Evolutionary conservation across 2,888 invertebrate species (phyloP), one percentile per base, ranked within the genome.

Genomic region (Cistogaster globosa): DNA sequence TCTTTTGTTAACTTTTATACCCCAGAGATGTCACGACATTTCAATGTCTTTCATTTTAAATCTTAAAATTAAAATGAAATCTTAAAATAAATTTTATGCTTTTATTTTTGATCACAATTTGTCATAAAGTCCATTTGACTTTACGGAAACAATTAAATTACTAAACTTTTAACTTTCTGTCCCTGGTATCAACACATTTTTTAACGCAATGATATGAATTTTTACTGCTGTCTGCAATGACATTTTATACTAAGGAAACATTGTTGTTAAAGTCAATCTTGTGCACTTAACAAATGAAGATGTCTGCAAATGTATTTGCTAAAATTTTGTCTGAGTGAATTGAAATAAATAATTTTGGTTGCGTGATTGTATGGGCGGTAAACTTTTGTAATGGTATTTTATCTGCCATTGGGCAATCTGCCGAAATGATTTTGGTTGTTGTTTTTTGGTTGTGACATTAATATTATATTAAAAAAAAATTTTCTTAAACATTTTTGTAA

Each of bases 321-420:
- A 14, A 8, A 53, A 69, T 42, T 51, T 62, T 69, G 81, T 63
- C 62, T 81, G 68, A 58, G 55, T 53, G 38, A 51, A 45, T 63
- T 71, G 57, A 26, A 22, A 48, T 71, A 58, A 57, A 80, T 67
- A 20, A 67, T 55, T 72, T 58, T 48, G 63, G 36, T 72, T 72
- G 74, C 57, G 42, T 69, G n/a, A 11, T 18, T 57, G n/a, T 38
- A 22, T n/a, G 22, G 57, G 60, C 45, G 62, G 20, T 67, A 32
- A 62, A 58, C 45, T 67, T 80, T 63, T 76, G 18, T 51, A 16
- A 67, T 60, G 71, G 71, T 20, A 83, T 77, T 74, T 83, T 86
- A 87, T 87, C 87, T 81, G 53, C 45, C n/a, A 51, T 55, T 80
- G 72, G 80, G 84, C 79, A 87, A 87, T 87, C 87, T 87, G 87